Percentiles rank a stretch among this genome's conserved stretches.
phyloP scores from a whole-genome alignment of 2,113 vertebrate genomes.

The Etheostoma spectabile region DNA sequence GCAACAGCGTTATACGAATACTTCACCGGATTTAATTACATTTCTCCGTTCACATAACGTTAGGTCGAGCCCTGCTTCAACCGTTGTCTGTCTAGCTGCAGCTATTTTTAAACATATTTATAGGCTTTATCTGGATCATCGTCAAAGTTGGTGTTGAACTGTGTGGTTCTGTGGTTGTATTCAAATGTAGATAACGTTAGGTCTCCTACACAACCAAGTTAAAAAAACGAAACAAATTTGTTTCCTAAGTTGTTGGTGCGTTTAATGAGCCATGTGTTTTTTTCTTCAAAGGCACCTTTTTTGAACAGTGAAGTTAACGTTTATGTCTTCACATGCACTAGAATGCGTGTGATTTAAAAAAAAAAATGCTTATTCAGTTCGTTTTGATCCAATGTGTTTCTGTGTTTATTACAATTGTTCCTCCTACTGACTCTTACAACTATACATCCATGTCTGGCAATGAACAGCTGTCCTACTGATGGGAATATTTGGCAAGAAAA shows the following conservation, averaged over 20 bases:
- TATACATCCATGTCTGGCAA: neutral
- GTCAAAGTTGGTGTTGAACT: neutral
- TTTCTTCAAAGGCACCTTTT: neutral
- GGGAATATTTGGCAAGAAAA: neutral
- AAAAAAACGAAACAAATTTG: neutral
- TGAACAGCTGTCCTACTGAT: neutral
- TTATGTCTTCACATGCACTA: neutral
- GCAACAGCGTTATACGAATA: slow-evolving; percentile 31
- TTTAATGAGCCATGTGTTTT: neutral
- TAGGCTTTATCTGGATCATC: neutral
- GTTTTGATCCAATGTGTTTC: neutral
- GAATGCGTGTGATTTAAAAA: neutral
- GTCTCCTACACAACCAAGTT: neutral
- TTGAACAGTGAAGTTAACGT: neutral
- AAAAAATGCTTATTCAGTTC: neutral
- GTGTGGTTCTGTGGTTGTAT: neutral
- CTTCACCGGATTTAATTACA: neutral
- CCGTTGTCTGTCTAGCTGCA: neutral
- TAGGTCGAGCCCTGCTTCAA: neutral
- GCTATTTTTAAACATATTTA: slow-evolving; percentile 3
- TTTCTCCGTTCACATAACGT: neutral
- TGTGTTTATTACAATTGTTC: too few species aligned
- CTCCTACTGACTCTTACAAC: too few species aligned
- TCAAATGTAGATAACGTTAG: neutral
- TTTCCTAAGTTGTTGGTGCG: neutral